Conservation (phyloP, 2,113 vertebrate species). For the Anolis sagrei region DNA sequence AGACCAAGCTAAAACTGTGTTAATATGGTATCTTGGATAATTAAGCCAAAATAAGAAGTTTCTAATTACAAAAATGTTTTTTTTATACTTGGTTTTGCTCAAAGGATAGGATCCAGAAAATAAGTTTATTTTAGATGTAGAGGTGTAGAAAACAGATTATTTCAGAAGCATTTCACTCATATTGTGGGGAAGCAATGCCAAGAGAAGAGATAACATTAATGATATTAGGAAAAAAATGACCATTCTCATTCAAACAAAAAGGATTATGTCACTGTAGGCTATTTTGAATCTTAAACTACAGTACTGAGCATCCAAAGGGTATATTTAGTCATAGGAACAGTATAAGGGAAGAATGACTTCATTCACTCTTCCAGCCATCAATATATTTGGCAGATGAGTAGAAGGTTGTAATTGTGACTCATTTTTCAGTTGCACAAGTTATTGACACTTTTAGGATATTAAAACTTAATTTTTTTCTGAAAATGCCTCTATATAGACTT, state of each 20-base stretch:
- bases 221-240: background rate
- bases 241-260: background rate
- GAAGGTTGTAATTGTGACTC: background rate
- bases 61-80: background rate
- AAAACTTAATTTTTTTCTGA: background rate
- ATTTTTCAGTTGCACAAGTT: background rate
- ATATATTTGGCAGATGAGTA: background rate
- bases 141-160: no score
- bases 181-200: background rate
- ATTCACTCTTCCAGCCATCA: background rate
- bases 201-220: background rate
- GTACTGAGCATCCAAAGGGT: background rate
- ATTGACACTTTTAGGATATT: background rate
- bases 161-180: background rate
- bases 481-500: background rate
- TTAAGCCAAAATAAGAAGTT: background rate
- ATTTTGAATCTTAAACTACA: no score
- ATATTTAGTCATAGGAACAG: background rate
- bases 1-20: background rate
- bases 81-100: background rate
- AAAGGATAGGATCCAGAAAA: background rate
- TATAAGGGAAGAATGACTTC: background rate
- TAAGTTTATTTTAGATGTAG: background rate
- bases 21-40: background rate
- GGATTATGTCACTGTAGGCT: background rate